Evolutionary conservation across 2,797 vertebrate species (phyloP).

Genomic region (Capromys pilorides): DNA sequence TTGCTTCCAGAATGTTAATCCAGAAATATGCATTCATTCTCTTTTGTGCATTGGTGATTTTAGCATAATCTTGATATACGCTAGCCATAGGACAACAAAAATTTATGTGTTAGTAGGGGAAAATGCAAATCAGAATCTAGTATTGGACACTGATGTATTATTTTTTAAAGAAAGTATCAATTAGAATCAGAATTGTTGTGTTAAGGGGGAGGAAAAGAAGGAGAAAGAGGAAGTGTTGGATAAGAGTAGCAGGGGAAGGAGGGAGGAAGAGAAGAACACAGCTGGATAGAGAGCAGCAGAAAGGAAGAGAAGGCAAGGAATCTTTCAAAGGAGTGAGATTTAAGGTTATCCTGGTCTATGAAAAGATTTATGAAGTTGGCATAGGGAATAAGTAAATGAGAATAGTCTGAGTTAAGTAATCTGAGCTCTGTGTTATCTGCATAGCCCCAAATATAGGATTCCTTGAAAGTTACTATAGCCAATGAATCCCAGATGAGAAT

Average conservation of each 20-base stretch:
- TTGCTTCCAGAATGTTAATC: slow-evolving; percentile 24
- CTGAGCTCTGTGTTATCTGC: background rate
- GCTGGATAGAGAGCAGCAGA: too few relatives aligned
- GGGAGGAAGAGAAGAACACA: background rate
- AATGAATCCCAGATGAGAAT: slow-evolving; percentile 19
- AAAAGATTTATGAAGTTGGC: background rate
- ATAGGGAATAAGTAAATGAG: background rate
- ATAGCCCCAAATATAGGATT: background rate
- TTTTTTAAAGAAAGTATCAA: background rate
- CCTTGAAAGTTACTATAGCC: background rate
- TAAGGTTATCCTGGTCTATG: background rate
- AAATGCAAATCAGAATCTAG: slow-evolving; percentile 18
- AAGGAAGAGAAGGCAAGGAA: too few relatives aligned
- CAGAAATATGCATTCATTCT: background rate
- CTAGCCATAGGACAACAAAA: background rate
- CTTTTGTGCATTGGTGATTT: background rate
- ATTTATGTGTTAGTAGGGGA: background rate
- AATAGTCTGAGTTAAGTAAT: background rate
- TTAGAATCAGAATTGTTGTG: background rate
- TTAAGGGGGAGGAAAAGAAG: background rate
- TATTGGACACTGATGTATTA: background rate
- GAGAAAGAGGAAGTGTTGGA: fast-evolving
- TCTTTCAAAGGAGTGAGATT: background rate
- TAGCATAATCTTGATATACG: background rate
- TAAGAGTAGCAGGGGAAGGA: fast-evolving